Percentiles rank a stretch among this genome's conserved stretches.
phyloP scores from a whole-genome alignment of 2,797 vertebrate genomes.

The Sitta carolinensis region DNA sequence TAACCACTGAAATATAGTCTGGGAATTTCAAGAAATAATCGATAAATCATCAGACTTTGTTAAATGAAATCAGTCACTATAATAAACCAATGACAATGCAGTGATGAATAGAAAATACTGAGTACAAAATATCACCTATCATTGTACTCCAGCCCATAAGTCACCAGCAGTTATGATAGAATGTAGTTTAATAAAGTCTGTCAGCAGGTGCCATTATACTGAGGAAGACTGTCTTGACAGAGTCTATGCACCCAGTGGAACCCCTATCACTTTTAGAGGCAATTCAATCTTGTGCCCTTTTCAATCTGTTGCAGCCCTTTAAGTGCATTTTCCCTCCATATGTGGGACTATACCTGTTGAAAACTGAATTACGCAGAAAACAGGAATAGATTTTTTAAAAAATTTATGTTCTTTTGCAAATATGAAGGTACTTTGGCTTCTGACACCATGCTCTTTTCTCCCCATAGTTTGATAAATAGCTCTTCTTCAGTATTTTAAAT shows the following conservation, averaged over 20 bases:
- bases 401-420: not conserved
- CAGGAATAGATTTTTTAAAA: not conserved
- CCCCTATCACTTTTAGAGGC: not conserved
- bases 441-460: not conserved
- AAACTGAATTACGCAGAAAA: constrained; percentile 25
- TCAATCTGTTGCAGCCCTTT: not conserved
- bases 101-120: constrained; percentile 23
- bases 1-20: not conserved
- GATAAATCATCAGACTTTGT: not conserved
- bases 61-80: not conserved
- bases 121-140: not conserved
- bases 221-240: not conserved
- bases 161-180: not conserved
- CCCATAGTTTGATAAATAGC: not conserved
- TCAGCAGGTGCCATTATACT: not conserved
- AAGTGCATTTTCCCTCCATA: not conserved
- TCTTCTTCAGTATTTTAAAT: constrained; percentile 23
- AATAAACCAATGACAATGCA: not conserved
- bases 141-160: not conserved
- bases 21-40: not conserved
- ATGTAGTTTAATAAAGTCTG: constrained; percentile 11
- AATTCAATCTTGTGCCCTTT: not conserved
- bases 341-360: not conserved
- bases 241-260: not conserved
- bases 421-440: not conserved